These are phyloP conservation scores for Poeciliopsis retropinna DNA, from an alignment of 2,113 vertebrate species.

Conservation along the genomic window DNA sequence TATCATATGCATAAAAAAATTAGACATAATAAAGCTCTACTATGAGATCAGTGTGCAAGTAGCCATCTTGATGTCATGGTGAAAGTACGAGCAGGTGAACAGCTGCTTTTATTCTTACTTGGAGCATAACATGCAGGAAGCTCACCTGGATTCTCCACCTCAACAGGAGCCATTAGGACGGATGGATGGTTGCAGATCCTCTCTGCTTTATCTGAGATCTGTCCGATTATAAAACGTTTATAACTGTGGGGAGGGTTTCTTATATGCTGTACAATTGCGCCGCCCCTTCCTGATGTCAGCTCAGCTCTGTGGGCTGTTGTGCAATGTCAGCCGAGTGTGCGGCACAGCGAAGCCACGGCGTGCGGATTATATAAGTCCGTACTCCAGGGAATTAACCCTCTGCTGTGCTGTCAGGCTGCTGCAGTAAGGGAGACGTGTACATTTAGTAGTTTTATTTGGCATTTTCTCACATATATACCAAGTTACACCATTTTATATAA, in stretches of 20 bases:
- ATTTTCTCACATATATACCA: neutral
- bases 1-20: neutral
- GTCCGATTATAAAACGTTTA: neutral
- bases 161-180: slow-evolving; percentile 26
- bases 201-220: neutral
- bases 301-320: neutral
- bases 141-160: slow-evolving; percentile 29
- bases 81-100: neutral
- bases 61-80: neutral
- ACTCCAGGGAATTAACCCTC: neutral
- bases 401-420: neutral
- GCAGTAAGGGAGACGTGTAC: neutral
- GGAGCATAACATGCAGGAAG: neutral
- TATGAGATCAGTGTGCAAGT: neutral
- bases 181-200: neutral
- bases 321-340: neutral
- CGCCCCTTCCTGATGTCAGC: neutral
- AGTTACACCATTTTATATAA: neutral
- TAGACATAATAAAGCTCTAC: neutral
- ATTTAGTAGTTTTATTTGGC: neutral
- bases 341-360: neutral
- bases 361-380: neutral
- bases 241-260: neutral
- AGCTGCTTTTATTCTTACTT: neutral
- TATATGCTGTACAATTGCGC: neutral